Evolutionary conservation across 1,140 invertebrate species (phyloP), one percentile per base, ranked within the genome.

Genomic region (Pachypeltis micranthus): DNA sequence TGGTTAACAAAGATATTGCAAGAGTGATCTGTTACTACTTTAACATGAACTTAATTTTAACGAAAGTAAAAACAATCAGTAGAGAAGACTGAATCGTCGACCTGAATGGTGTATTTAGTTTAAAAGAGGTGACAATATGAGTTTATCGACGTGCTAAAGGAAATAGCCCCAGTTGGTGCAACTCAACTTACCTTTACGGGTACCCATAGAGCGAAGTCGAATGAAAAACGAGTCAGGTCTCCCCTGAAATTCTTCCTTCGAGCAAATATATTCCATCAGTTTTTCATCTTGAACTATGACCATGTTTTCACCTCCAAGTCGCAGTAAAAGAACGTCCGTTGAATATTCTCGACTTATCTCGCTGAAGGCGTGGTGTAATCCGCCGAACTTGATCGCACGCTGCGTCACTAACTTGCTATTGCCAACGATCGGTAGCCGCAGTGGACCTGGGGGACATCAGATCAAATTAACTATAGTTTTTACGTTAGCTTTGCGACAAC

Each of bases 221-320:
- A 83, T 75, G 66, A 90, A 89, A 68, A 86, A 87, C 62, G 79
- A 84, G 71, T 87, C 79, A 0, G 88, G 89, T 61, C 88, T 73
- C 0, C 81, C 86, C 65, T 86, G 82, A 67, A 82, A 90, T 2
- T 83, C 83, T 39, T 85, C 83, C 16, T 77, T 74, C 0, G 73
- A 74, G 29, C 88, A 78, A 3, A 87, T 78, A 65, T 83, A 75
- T 7, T 79, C 75, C 1, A 87, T 74, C 24, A 79, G 62, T 16
- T 79, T 77, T 58, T 77, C 77, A 0, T 81, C 81, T 28, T 78
- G 79, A 1, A 86, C 83, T 0, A 84, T 78, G 0, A 88, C 77
- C 0, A 84, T 71, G 7, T 79, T 71, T 29, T 81, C 78, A n/a
- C 69, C 70, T 0, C 86, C 86, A 19, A 88, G 69, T 70, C 83